Conservation (phyloP, 2,113 vertebrate genomes). For the Phaetusa simplex region DNA sequence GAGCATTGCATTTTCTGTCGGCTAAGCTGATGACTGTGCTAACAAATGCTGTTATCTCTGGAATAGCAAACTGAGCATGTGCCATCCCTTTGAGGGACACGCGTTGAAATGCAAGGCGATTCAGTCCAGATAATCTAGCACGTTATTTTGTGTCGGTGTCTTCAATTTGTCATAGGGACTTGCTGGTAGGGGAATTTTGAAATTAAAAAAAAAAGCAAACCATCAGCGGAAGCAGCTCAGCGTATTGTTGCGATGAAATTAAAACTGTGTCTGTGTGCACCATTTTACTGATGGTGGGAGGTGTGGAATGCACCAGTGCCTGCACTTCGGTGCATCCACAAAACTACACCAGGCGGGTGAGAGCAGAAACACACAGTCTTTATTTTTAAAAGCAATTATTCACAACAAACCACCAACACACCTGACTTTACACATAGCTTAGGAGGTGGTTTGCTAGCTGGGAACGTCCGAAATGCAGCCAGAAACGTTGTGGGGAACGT, state of each 20-base stretch:
- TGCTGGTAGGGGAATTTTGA: neutral
- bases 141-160: neutral
- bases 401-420: neutral
- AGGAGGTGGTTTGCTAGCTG: neutral
- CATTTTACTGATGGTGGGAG: neutral
- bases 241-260: neutral
- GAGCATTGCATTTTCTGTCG: neutral
- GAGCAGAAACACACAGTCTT: neutral
- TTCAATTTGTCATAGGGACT: neutral
- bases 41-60: neutral
- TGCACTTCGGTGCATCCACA: neutral
- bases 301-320: neutral
- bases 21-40: neutral
- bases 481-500: accelerated
- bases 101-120: neutral
- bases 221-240: neutral
- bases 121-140: neutral
- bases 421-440: neutral
- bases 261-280: neutral
- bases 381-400: neutral
- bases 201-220: neutral
- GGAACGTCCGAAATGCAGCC: neutral
- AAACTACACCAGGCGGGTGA: neutral
- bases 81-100: neutral
- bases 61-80: neutral